A percentile compares a stretch with the other conserved stretches of the same genome.
phyloP scores from a whole-genome alignment of 2,113 vertebrate genomes.

The Sus scrofa region T2T-Sscrofa CM000828.6:58305501-58306000 shows the following conservation, averaged over 20 bases:
- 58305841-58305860: neutral
- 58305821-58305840: slow-evolving; percentile 41
- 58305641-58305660: slow-evolving; percentile 83
- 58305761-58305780: neutral
- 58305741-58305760: neutral
- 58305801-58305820: neutral
- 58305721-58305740: neutral
- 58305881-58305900: neutral
- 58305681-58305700: slow-evolving; percentile 29
- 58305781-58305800: neutral
- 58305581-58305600: neutral
- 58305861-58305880: neutral
- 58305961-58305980: neutral
- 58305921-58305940: neutral
- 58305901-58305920: neutral
- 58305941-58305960: neutral
- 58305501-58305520: slow-evolving; percentile 96
- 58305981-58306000: neutral
- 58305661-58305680: slow-evolving; percentile 71
- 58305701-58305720: neutral
- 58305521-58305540: slow-evolving; percentile 95
- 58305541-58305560: slow-evolving; percentile 93
- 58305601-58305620: neutral
- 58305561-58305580: slow-evolving; percentile 79
- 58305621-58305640: neutral